A percentile compares a stretch with the other conserved stretches of the same genome.
These are phyloP conservation scores for Malurus alboscapulatus DNA, from an alignment of 2,113 vertebrate species.

Conservation along the genomic window DNA sequence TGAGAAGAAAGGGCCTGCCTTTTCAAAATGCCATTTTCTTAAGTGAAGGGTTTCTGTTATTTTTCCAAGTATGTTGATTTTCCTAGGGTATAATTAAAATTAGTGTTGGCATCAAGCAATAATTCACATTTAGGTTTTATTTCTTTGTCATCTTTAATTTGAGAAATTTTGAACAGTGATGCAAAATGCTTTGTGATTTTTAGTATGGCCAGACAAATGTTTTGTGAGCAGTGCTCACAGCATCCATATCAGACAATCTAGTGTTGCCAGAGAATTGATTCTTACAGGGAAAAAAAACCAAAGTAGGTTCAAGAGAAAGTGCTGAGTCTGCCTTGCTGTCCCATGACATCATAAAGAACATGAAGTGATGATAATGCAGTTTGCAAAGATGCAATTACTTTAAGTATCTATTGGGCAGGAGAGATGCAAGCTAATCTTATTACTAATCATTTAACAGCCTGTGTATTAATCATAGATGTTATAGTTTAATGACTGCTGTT, in stretches of 20 bases:
- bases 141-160: background rate
- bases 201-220: background rate
- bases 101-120: background rate
- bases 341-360: slow-evolving; percentile 78
- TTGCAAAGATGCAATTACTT: slow-evolving; percentile 91
- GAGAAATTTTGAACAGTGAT: background rate
- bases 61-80: background rate
- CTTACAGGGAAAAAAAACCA: background rate
- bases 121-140: background rate
- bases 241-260: background rate
- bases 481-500: slow-evolving; percentile 41
- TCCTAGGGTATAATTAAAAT: background rate
- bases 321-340: slow-evolving; percentile 65
- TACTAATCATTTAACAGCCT: slow-evolving; percentile 80
- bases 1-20: background rate
- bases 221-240: background rate
- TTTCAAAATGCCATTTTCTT: background rate
- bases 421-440: slow-evolving; percentile 79
- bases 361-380: slow-evolving; percentile 93
- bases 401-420: slow-evolving; percentile 85
- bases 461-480: slow-evolving; percentile 81
- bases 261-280: slow-evolving; percentile 21
- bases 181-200: background rate
- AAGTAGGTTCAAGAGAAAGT: slow-evolving; percentile 48
- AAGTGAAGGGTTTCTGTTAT: background rate